Percentiles rank a stretch among this genome's conserved stretches.
These are phyloP conservation scores for Orgyia antiqua DNA, from an alignment of 2,888 invertebrate genomes.

Conservation along the genomic window DNA sequence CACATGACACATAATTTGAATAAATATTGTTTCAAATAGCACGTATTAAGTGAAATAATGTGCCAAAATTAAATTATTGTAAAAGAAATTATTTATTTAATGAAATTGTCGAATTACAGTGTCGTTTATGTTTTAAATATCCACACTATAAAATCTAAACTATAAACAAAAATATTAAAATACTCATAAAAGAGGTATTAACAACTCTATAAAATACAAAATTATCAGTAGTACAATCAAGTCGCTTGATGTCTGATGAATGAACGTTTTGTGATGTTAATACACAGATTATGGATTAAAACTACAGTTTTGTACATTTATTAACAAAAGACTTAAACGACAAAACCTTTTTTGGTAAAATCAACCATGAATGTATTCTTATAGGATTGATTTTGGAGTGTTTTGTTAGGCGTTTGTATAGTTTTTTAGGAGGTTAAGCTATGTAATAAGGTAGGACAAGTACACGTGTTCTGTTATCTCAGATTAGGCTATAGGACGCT, in stretches of 20 bases:
- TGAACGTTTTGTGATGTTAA: slow-evolving; percentile 71
- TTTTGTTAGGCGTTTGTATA: not conserved
- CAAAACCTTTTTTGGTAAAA: slow-evolving; percentile 1
- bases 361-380: slow-evolving; percentile 6
- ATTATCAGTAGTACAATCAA: slow-evolving; percentile 56
- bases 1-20: too few relatives aligned
- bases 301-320: slow-evolving; percentile 37
- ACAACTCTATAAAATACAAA: slow-evolving; percentile 38
- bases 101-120: too few relatives aligned
- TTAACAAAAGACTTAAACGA: slow-evolving; percentile 3
- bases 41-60: too few relatives aligned
- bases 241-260: slow-evolving; percentile 66
- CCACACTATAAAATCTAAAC: too few relatives aligned
- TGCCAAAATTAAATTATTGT: too few relatives aligned
- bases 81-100: too few relatives aligned
- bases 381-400: slow-evolving; percentile 2
- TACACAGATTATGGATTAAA: slow-evolving; percentile 63
- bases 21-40: too few relatives aligned
- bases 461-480: slow-evolving; percentile 66
- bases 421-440: slow-evolving; percentile 3
- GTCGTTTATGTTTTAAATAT: too few relatives aligned
- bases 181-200: too few relatives aligned
- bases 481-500: slow-evolving; percentile 43
- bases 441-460: slow-evolving; percentile 48
- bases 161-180: too few relatives aligned